Evolutionary conservation across 2,797 vertebrate genomes (phyloP).

Genomic region (Odontamblyopus rebecca): DNA sequence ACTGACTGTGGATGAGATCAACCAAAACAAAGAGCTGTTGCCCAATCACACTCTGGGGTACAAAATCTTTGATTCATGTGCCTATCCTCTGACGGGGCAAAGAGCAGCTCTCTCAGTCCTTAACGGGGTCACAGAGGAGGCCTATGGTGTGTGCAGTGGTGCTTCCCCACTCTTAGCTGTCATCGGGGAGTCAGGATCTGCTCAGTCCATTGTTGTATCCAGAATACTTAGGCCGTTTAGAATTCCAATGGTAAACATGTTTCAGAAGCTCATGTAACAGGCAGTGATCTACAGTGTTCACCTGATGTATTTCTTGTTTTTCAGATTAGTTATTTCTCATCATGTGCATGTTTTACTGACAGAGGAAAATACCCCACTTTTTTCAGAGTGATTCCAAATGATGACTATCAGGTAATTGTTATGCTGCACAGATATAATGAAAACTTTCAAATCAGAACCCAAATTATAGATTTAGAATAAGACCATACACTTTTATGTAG

Average conservation of each 20-base stretch:
- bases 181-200: constrained; percentile 78
- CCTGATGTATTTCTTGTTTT: not conserved
- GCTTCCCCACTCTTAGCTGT: constrained; percentile 68
- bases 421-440: not conserved
- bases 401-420: constrained; percentile 72
- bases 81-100: constrained; percentile 75
- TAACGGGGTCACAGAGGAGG: constrained; percentile 59
- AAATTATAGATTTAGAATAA: not conserved
- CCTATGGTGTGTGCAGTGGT: constrained; percentile 54
- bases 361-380: constrained; percentile 73
- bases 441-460: too few species aligned
- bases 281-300: too few species aligned
- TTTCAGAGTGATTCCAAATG: constrained; percentile 78
- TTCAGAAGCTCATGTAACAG: not conserved
- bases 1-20: constrained; percentile 77
- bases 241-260: constrained; percentile 73
- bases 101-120: constrained; percentile 71
- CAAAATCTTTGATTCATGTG: constrained; percentile 80
- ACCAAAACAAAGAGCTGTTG: constrained; percentile 63
- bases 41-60: constrained; percentile 74
- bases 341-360: constrained; percentile 76
- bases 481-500: not conserved
- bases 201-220: constrained; percentile 78
- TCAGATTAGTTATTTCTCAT: constrained; percentile 81
- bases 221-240: constrained; percentile 72